Base-by-base conservation (phyloP, 2,113 vertebrate species). In the Chamaea fasciata region DNA sequence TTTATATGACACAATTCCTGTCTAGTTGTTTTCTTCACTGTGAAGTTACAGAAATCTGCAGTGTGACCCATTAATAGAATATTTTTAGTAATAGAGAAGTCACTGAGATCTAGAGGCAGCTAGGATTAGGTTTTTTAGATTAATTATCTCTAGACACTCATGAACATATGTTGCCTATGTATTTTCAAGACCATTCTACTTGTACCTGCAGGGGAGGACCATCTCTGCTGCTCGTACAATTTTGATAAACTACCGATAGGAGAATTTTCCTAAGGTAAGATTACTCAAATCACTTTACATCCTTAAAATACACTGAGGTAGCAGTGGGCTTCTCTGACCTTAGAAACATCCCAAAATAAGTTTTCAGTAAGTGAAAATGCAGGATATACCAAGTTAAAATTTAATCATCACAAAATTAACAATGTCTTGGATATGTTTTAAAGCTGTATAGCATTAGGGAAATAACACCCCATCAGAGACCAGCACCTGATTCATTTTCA, bases 121-220 rank as follows among this genome's bases (percentile, higher is more conserved):
- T 30, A 53, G 46, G 44, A 56, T 82, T 75, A 92, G 70, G 6
- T 33, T 57, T 77, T 79, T 80, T 56, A 37, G 87, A 39, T 41
- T 0, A 67, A 67, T 83, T 90, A 56, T 52, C 52, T 90, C 60
- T 60, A 74, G 30, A 78, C 41, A 68, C 42, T 73, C 23, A 69
- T 7, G 39, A 67, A 93, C 75, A 59, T 50, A 68, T 41, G n/a
- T 44, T 78, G 49, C 16, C n/a, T 78, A 28, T 87, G 27, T 90
- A 50, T 96, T 95, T 94, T 89, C 69, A 95, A 73, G 57, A 83
- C 65, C 39, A 31, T 89, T 90, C 76, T 85, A 83, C 22, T 87
- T 83, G 50, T 90, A 65, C 62, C 80, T 94, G 62, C 77, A 75
- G 74, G 83, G 65, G 52, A 90, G 41, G 42, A 90, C 20, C 14